phyloP scores from a whole-genome alignment of 2,113 vertebrate species.

The Indri indri region DNA sequence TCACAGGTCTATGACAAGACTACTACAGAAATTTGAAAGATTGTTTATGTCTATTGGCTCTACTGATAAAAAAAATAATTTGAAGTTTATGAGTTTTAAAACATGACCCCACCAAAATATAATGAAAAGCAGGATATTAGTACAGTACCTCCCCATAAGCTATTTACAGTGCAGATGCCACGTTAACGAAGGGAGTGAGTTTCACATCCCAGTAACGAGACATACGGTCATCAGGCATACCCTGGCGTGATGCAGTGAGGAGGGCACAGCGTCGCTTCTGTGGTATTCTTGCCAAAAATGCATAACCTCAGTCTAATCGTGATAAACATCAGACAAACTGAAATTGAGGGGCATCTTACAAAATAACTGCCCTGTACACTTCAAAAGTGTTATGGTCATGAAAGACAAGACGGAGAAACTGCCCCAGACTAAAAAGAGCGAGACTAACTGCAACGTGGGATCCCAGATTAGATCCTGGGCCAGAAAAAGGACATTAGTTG shows the following conservation, averaged over 20 bases:
- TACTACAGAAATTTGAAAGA: background rate
- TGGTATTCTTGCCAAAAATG: background rate
- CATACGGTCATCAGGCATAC: rapidly evolving
- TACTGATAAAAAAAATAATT: background rate
- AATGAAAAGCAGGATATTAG: background rate
- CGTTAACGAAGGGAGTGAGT: background rate
- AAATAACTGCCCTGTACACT: background rate
- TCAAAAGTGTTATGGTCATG: background rate
- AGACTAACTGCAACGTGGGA: background rate
- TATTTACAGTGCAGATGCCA: background rate
- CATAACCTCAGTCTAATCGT: background rate
- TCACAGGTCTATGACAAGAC: background rate
- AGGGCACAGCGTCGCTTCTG: background rate
- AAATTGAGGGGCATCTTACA: background rate
- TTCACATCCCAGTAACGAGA: no score
- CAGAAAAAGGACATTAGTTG: background rate
- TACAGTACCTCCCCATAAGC: background rate
- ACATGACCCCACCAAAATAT: background rate
- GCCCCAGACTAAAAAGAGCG: background rate
- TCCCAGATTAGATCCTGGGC: background rate
- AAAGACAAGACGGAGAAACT: background rate
- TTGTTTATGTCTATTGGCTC: background rate
- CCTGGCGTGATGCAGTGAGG: background rate
- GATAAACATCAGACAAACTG: background rate
- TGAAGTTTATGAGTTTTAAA: background rate